Evolutionary conservation across 2,888 invertebrate genomes (phyloP), one percentile per base, ranked within the genome.

Genomic region (Bellardia pandia): DNA sequence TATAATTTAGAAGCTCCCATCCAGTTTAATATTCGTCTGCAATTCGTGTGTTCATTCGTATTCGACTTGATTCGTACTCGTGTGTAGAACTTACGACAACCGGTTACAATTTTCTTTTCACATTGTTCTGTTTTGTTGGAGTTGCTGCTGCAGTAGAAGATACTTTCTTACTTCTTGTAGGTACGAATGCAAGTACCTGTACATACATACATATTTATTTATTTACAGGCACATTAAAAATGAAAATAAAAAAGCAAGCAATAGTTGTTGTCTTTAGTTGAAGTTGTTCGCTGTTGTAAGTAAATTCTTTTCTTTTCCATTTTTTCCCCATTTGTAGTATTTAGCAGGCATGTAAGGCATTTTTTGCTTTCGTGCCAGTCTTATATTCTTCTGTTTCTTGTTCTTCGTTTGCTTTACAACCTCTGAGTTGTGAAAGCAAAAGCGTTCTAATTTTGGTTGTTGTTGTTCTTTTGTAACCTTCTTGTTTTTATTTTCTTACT

Each of bases 361-460:
- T 74, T 87, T 75, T 84, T 86, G 86, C 80, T 84, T 86, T 88
- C 86, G 80, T 88, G 80, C 75, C 72, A 84, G 75, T 79, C 78
- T 81, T 86, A 85, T 68, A 4, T 85, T 88, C 53, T 81, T 30
- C 74, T 79, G 37, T 79, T 86, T 88, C 85, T 82, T 85, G 37
- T 68, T 75, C 89, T 90, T 91, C 90, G 89, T 90, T 90, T 66
- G 71, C 58, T 78, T 86, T 77, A 79, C 68, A 80, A 85, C 75
- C 69, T 72, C 62, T 62, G 53, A 81, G 40, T 82, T 90, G 90
- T 90, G 90, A 90, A 90, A 90, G 89, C 89, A 89, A 89, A 89
- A 89, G 89, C 89, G 89, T 88, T 89, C 88, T 88, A 74, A 75
- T 86, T 88, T 80, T 75, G 74, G 85, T 88, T 74, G 81, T 68